These are phyloP conservation scores for Neotoxoptera formosana DNA, from an alignment of 1,140 invertebrate genomes.

Conservation along the genomic window DNA sequence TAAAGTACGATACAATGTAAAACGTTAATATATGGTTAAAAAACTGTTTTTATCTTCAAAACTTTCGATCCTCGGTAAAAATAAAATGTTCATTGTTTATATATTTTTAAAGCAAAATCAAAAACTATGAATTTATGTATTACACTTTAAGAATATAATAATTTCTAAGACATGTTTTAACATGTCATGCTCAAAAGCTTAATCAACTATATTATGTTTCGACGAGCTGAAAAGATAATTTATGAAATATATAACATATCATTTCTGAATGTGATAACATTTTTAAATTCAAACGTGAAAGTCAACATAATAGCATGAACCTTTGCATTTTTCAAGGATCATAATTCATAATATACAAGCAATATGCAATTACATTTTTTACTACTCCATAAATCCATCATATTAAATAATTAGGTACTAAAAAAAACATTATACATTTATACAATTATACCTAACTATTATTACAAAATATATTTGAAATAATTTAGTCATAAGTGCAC, in stretches of 20 bases:
- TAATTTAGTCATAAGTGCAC: not conserved
- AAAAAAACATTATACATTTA: not conserved
- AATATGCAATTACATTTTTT: not conserved
- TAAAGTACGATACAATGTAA: too few relatives aligned
- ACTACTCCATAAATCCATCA: not conserved
- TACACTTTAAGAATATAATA: not conserved
- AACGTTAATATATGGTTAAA: too few relatives aligned
- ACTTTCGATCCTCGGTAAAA: too few relatives aligned
- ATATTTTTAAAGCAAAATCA: too few relatives aligned
- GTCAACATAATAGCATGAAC: not conserved
- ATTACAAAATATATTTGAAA: not conserved
- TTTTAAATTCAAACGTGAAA: not conserved
- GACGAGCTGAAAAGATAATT: not conserved
- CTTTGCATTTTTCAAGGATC: not conserved
- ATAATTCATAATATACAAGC: not conserved
- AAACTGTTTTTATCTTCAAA: too few relatives aligned
- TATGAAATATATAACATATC: not conserved
- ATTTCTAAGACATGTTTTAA: too few relatives aligned
- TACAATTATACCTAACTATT: not conserved
- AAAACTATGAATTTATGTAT: not conserved
- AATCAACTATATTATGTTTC: not conserved
- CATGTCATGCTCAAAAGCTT: not conserved
- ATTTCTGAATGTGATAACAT: not conserved
- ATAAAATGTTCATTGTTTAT: too few relatives aligned
- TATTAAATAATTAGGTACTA: not conserved